Base-by-base conservation (phyloP, 1,140 invertebrate genomes). In the Whitmania pigra region DNA sequence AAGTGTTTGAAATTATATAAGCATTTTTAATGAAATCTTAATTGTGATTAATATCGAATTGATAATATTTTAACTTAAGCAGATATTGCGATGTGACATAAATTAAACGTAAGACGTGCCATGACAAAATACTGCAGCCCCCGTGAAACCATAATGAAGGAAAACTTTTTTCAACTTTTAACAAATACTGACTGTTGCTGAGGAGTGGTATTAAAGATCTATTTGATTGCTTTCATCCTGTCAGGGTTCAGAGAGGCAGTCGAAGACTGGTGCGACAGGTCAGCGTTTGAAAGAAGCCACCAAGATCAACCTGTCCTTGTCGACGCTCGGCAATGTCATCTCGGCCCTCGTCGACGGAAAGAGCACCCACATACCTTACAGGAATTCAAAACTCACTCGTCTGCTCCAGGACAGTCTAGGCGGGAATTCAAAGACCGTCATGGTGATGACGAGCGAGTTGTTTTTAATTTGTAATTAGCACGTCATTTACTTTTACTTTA, bases 251-350 rank as follows among this genome's bases (percentile, higher is more conserved):
- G 95, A 99, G 82, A 94, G 96, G 80, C 92, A 97, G 75, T 89
- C 90, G 9, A 89, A 94, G 77, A 95, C 93, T 1, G 96, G 95
- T 20, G 91, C 91, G 0, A 88, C 90, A 74, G 94, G 96, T 76
- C 89, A 90, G 76, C 80, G 92, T 72, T 90, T 93, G 0, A 84
- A 93, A 68, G 95, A 99, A 86, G 94, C 94, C 36, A 85, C 84
- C 49, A 97, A 92, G 78, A 98, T 99, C 67, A 99, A 99, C 83
- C 86, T 96, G 77, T 93, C 93, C 2, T 82, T 97, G 7, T 95
- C 93, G 49, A 92, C 92, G 2, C 85, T 97, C 73, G 93, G 93
- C 40, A 97, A 97, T 84, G 94, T 97, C 15, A 97, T 97, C 76
- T 94, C 91, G n/a, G 92, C 94, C 0, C 83, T 97, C 55, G 93